Evolutionary conservation across 1,140 invertebrate genomes (phyloP).

Genomic region (Eriosoma lanigerum): DNA sequence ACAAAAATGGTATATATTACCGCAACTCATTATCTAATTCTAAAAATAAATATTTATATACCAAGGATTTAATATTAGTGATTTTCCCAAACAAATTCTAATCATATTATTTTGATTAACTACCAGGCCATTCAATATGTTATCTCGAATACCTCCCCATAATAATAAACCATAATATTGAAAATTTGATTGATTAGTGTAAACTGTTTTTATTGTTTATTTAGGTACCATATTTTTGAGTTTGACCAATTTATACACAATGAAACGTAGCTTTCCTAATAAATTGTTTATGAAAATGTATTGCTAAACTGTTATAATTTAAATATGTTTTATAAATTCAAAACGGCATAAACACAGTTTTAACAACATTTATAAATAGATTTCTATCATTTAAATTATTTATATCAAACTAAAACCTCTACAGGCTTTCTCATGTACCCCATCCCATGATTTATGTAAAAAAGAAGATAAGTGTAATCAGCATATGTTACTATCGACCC

Average conservation of each 20-base stretch:
- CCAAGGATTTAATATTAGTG: slow-evolving; percentile 10
- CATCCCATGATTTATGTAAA: not conserved
- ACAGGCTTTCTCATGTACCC: not conserved
- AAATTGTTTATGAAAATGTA: too few species aligned
- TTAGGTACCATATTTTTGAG: too few species aligned
- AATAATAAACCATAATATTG: too few species aligned
- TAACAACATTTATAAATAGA: slow-evolving; percentile 12
- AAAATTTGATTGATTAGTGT: too few species aligned
- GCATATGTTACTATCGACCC: slow-evolving; percentile 11
- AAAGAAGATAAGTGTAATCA: slow-evolving; percentile 21
- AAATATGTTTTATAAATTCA: not conserved
- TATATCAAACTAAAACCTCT: not conserved
- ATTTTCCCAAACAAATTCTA: not conserved
- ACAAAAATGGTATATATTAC: not conserved
- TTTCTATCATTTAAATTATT: slow-evolving; percentile 1
- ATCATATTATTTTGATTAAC: too few species aligned
- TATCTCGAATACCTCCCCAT: too few species aligned
- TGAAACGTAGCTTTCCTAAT: too few species aligned
- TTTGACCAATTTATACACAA: too few species aligned
- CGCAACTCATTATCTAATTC: not conserved
- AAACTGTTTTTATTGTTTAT: too few species aligned
- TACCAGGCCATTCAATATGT: too few species aligned
- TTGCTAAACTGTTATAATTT: not conserved
- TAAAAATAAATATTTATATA: slow-evolving; percentile 17
- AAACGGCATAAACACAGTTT: slow-evolving; percentile 17